Conservation (phyloP, 2,797 vertebrate genomes). For the Gadopsis marmoratus region DNA sequence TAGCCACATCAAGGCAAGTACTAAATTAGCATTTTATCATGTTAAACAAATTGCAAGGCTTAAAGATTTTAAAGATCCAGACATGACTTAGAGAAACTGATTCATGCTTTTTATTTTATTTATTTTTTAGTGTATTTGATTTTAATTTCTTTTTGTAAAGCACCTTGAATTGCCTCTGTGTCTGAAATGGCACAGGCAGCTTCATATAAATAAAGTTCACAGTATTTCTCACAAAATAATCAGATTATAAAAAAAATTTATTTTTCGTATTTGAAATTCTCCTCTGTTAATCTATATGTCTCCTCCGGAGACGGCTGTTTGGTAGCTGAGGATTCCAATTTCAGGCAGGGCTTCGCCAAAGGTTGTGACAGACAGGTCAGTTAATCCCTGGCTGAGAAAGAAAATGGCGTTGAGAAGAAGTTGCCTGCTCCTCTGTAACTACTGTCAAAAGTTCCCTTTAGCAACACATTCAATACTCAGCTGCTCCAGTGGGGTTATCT, state of each 20-base stretch:
- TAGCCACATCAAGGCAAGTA: too few species aligned
- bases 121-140: too few species aligned
- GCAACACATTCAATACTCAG: background rate
- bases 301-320: background rate
- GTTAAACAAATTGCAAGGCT: too few species aligned
- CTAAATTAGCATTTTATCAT: too few species aligned
- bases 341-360: background rate
- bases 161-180: too few species aligned
- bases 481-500: background rate
- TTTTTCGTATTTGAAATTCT: background rate
- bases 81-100: too few species aligned
- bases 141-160: too few species aligned
- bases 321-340: conserved; percentile 16
- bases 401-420: conserved; percentile 21
- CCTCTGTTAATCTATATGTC: background rate
- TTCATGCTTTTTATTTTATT: too few species aligned
- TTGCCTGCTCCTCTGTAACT: background rate
- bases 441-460: background rate
- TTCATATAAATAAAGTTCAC: too few species aligned
- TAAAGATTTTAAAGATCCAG: too few species aligned
- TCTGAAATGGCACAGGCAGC: too few species aligned
- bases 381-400: conserved; percentile 51
- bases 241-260: background rate
- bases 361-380: conserved; percentile 17
- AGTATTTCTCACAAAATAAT: background rate